Base-by-base conservation (phyloP, 2,113 vertebrate genomes). In the Nibea albiflora region DNA sequence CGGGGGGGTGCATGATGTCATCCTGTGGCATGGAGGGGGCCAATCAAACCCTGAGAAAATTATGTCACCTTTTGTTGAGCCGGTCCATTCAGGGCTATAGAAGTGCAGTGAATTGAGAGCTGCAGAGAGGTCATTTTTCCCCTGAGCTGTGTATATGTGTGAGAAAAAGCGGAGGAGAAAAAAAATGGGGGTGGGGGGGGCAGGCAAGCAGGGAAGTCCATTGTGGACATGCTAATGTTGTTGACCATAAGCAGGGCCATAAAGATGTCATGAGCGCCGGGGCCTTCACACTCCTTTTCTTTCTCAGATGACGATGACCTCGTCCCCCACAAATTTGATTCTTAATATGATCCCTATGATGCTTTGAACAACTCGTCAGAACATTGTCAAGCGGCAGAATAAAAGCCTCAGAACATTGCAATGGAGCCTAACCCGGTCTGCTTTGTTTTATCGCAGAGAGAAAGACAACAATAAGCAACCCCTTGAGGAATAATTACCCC, bases 51-150 rank as follows among this genome's bases (percentile, higher is more conserved):
- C 86, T 67, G 91, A 89, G 89, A 91, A 89, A 95, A 94, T 98
- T 95, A 98, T 96, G 96, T 98, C 96, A 98, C 92, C 90, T 90
- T 95, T 92, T 93, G 94, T 95, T 94, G 94, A 92, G 94, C 91
- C 68, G 92, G 80, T 94, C 96, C 96, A 96, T 96, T 96, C 95
- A 96, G 91, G 81, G 90, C 95, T 95, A 96, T 95, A 96, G 94
- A 96, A 95, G 95, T 90, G 92, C 93, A 93, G 92, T 96, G 96
- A 96, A 95, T 96, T 92, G 94, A 93, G 91, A 96, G 94, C 94
- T 94, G 94, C 87, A 85, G 88, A 92, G 92, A 92, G 95, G 94
- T 96, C 94, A 95, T 89, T 92, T 92, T 86, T 62, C 78, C 86
- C 88, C 80, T 47, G 85, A 86, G 90, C 83, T 74, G 88, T 87